Base-by-base conservation (phyloP, 2,113 vertebrate genomes). In the Pipra filicauda region DNA sequence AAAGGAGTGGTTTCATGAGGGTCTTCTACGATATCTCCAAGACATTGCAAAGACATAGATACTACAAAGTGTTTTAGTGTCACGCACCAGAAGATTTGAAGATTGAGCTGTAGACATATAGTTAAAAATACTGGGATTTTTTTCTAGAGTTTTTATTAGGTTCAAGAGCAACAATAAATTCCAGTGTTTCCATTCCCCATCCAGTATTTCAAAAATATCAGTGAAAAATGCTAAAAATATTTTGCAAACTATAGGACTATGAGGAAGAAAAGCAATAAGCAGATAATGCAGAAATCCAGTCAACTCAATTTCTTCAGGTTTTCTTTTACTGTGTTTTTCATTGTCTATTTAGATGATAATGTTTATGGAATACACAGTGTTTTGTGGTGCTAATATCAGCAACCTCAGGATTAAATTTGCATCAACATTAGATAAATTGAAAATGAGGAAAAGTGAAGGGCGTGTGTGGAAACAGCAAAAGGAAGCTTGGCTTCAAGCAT, bases 21-120 rank as follows among this genome's bases (percentile, higher is more conserved):
- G 30, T 80, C 35, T 71, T 82, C 31, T 43, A 2, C 15, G 30
- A 46, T 54, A 18, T 15, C 35, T 75, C 31, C 28, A 89, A 84
- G 35, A 33, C 8, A 49, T 57, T 43, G 23, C 41, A 75, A 85
- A 84, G 39, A 66, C n/a, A 73, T 8, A 88, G 74, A 62, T 55
- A 57, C 24, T 35, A 72, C 52, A 88, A 62, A 77, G 64, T 78
- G 65, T 4, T 88, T 79, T 85, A 80, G 89, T 96, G 93, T 93
- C 70, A 89, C 91, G 83, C 69, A 83, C 76, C 69, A 96, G 79
- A 93, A 93, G 61, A 86, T 87, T 81, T 96, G 73, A 89, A 66
- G 78, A 92, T 89, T 86, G 57, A 95, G n/a, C 52, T 86, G 69
- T 43, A 92, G 82, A 76, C 15, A 33, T 84, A 31, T 51, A 91